Evolutionary conservation across 2,888 invertebrate species (phyloP), one percentile per base, ranked within the genome.

Genomic region (Caprella mutica): DNA sequence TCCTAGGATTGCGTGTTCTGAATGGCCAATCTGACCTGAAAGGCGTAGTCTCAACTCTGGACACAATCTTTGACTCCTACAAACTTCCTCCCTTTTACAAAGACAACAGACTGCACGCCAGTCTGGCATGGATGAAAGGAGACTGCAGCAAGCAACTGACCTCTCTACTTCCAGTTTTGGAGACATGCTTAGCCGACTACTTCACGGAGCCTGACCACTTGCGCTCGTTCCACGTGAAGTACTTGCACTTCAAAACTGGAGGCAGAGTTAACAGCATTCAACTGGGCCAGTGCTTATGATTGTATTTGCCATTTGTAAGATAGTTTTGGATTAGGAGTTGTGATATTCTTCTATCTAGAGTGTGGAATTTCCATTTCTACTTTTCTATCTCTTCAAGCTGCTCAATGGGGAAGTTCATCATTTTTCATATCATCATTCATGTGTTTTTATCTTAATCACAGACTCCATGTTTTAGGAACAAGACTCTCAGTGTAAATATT

Each of bases 21-120:
- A 76, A 77, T 48, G 78, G 80, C 35, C 74, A 76, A 55, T 77
- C 78, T 61, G 74, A 77, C 52, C 73, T 90, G 58, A 66, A 74
- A 23, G 71, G 76, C 51, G 72, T 86, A 30, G 78, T 82, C 12
- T 67, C 76, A 29, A 76, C 76, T 65, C 73, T 89, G 46, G 83
- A 91, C 72, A 69, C 71, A 48, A 77, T 84, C 65, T 77, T 91
- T 67, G 70, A 73, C 19, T 88, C 88, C 67, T 92, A 82, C 71
- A 81, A 81, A 52, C 74, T 91, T 65, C 81, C 83, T 35, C 73
- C 75, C 61, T 92, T 87, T 75, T 92, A 91, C 74, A 73, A 85
- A 75, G 77, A 85, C 70, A 83, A 86, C 21, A 85, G 85, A 2
- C 87, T 85, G 74, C 92, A 92, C 70, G 78, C 86, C 68, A 91